phyloP scores from a whole-genome alignment of 2,888 invertebrate species.

The Andrena flavipes region DNA sequence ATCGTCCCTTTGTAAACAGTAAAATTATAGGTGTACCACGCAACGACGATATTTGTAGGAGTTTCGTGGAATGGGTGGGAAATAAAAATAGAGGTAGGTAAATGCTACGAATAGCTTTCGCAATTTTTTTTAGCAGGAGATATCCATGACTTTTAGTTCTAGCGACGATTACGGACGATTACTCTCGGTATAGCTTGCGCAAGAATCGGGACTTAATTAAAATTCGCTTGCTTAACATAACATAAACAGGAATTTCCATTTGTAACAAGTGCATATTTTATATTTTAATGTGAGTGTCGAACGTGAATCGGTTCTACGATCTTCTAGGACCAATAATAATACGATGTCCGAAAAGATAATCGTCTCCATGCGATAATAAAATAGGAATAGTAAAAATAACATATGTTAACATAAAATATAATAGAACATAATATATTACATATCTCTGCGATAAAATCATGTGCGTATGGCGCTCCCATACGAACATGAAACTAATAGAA shows the following conservation, averaged over 20 bases:
- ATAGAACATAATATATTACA: conserved; percentile 36
- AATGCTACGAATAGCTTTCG: too few species aligned
- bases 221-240: conserved; percentile 25
- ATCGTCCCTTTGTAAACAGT: too few species aligned
- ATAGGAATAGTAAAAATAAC: conserved; percentile 20
- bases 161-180: conserved; percentile 10
- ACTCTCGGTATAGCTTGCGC: conserved; percentile 16
- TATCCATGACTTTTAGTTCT: conserved; percentile 32
- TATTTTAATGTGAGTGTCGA: background rate
- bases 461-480: conserved; percentile 5
- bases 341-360: background rate
- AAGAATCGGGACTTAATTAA: conserved; percentile 29
- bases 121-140: background rate
- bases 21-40: too few species aligned
- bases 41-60: too few species aligned
- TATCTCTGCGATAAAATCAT: conserved; percentile 27
- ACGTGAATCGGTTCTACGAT: background rate
- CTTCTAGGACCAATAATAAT: background rate
- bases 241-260: conserved; percentile 9
- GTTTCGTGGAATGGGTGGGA: too few species aligned
- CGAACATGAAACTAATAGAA: background rate
- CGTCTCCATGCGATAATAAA: background rate
- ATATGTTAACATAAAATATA: conserved; percentile 21
- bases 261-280: background rate
- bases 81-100: too few species aligned